Evolutionary conservation across 2,113 vertebrate genomes (phyloP).

Genomic region (Polyodon spathula): DNA sequence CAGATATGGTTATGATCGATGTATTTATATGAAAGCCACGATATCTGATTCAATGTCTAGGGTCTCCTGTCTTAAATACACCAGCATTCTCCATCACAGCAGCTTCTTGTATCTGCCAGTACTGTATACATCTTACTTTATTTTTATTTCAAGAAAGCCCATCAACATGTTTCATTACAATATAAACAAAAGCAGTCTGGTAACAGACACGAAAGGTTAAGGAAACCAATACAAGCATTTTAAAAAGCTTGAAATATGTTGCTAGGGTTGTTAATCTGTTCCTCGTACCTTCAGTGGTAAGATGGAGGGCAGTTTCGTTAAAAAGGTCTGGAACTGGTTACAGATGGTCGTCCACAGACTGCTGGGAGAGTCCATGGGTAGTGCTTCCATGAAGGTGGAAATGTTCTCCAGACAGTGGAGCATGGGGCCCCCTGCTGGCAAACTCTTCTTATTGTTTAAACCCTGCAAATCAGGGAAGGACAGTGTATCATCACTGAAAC

Average conservation of each 20-base stretch:
- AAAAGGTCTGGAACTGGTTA: slow-evolving; percentile 96
- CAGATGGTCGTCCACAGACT: slow-evolving; percentile 97
- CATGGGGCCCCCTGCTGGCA: slow-evolving; percentile 93
- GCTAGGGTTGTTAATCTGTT: background rate
- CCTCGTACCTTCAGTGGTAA: slow-evolving; percentile 85
- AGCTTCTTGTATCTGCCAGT: no score
- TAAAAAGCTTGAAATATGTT: no score
- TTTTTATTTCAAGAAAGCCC: no score
- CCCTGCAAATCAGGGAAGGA: slow-evolving; percentile 53
- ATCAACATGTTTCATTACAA: no score
- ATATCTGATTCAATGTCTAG: no score
- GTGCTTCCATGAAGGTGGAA: slow-evolving; percentile 91
- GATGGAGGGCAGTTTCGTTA: slow-evolving; percentile 87
- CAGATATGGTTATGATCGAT: no score
- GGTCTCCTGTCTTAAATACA: no score
- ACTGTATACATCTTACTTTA: no score
- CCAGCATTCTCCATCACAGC: no score
- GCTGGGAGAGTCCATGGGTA: slow-evolving; percentile 96
- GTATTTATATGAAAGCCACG: no score
- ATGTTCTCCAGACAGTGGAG: slow-evolving; percentile 96
- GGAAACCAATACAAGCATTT: no score
- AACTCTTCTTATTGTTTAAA: slow-evolving; percentile 93
- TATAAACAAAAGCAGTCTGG: background rate
- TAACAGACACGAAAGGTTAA: background rate
- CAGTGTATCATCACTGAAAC: background rate